Percentiles rank a stretch among this genome's conserved stretches.
phyloP scores from a whole-genome alignment of 2,113 vertebrate genomes.

The Syrmaticus mikado region DNA sequence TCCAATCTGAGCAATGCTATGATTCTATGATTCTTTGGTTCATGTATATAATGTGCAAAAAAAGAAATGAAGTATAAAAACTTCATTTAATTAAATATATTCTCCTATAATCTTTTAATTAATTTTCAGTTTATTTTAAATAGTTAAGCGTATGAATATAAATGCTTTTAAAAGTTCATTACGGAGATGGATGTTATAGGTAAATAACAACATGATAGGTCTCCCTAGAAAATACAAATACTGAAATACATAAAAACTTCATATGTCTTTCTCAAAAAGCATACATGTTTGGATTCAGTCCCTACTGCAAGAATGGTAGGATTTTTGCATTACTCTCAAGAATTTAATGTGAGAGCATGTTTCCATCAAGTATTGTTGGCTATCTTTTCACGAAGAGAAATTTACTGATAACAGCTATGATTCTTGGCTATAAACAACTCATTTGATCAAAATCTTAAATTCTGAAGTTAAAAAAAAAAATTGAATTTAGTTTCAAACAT shows the following conservation, averaged over 20 bases:
- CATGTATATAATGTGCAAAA: too few species aligned
- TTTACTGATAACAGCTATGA: neutral
- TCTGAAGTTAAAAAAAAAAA: neutral
- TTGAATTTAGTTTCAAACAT: accelerated
- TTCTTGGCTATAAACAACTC: neutral
- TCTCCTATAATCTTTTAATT: neutral
- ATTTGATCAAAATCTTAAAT: neutral
- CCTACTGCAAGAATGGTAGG: neutral
- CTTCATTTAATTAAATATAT: accelerated
- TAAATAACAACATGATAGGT: neutral
- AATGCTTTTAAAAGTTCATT: neutral
- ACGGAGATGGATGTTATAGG: neutral
- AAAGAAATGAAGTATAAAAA: too few species aligned
- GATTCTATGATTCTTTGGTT: too few species aligned
- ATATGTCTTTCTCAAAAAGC: neutral
- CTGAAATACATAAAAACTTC: neutral
- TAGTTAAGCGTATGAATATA: neutral
- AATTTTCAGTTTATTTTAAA: neutral
- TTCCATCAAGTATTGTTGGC: neutral
- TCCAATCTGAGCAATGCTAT: too few species aligned
- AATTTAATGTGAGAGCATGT: too few species aligned
- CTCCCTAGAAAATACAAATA: neutral
- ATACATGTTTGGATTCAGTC: neutral
- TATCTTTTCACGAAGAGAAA: neutral
- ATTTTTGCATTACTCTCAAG: neutral